phyloP scores from a whole-genome alignment of 2,888 invertebrate genomes.

The Brachyptera risi region DNA sequence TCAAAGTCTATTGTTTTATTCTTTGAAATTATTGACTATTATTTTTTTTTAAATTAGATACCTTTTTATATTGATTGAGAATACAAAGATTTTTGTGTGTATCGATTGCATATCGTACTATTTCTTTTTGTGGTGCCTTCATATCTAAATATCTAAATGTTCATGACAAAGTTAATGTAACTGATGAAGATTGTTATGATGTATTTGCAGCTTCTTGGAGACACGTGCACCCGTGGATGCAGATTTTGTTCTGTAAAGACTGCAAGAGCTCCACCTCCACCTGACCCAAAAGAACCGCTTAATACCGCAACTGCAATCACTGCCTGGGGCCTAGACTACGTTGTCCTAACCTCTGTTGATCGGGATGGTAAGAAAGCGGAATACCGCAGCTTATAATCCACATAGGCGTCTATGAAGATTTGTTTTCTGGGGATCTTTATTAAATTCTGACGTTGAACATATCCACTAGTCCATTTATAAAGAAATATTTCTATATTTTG shows the following conservation, averaged over 20 bases:
- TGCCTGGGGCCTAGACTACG: conserved; percentile 94
- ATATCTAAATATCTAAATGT: background rate
- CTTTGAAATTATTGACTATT: too few relatives aligned
- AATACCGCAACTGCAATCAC: conserved; percentile 91
- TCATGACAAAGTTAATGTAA: too few relatives aligned
- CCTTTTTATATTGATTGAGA: too few relatives aligned
- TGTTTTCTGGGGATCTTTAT: background rate
- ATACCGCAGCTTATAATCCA: too few relatives aligned
- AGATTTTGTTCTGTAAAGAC: conserved; percentile 99
- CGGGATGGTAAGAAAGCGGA: conserved; percentile 87
- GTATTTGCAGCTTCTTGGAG: conserved; percentile 85
- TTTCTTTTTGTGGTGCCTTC: background rate
- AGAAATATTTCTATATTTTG: too few relatives aligned
- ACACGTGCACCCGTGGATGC: conserved; percentile 97
- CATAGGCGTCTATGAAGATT: too few relatives aligned
- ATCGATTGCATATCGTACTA: background rate
- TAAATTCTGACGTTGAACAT: background rate
- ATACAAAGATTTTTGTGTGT: too few relatives aligned
- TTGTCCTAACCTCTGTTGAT: conserved; percentile 97
- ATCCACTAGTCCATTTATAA: too few relatives aligned
- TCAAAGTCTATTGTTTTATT: too few relatives aligned
- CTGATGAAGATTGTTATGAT: too few relatives aligned
- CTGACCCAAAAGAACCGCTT: conserved; percentile 84
- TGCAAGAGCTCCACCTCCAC: conserved; percentile 78
- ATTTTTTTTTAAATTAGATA: too few relatives aligned